phyloP scores from a whole-genome alignment of 2,797 vertebrate species.

The Pipistrellus pipistrellus region DNA sequence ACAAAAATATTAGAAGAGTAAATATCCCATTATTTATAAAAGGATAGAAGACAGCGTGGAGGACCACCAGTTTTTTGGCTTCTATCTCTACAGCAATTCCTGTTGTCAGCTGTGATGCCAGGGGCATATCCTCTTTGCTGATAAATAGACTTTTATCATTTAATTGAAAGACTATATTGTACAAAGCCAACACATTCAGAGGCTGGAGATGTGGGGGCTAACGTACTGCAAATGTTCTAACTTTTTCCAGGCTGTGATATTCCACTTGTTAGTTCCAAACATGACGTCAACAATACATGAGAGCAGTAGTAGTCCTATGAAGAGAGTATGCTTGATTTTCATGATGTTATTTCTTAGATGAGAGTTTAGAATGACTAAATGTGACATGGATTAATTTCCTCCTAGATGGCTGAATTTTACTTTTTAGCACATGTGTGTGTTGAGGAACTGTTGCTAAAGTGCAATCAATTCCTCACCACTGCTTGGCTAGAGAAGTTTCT shows the following conservation, averaged over 20 bases:
- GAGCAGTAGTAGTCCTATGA: neutral
- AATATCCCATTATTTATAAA: neutral
- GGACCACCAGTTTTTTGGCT: conserved; percentile 3
- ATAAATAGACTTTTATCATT: neutral
- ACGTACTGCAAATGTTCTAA: conserved; percentile 17
- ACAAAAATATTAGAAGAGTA: conserved; percentile 20
- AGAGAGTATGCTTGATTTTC: conserved; percentile 40
- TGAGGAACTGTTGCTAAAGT: neutral
- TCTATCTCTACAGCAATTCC: neutral
- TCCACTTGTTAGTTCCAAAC: conserved; percentile 46
- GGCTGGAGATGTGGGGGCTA: neutral
- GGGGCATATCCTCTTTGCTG: neutral
- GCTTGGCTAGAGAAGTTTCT: conserved; percentile 7
- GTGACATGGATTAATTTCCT: neutral
- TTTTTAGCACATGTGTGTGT: neutral
- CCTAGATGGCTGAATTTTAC: conserved; percentile 7
- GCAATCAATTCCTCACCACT: conserved; percentile 5
- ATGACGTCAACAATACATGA: neutral
- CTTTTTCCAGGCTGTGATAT: neutral
- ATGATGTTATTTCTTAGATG: conserved; percentile 1
- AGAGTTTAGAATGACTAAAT: conserved; percentile 32
- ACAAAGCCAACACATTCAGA: conserved; percentile 29
- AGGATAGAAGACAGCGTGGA: neutral
- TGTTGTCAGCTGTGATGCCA: neutral
- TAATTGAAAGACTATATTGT: neutral